These are phyloP conservation scores for Drosophila kuntzei DNA, from an alignment of 2,888 invertebrate genomes.

Conservation along the genomic window DNA sequence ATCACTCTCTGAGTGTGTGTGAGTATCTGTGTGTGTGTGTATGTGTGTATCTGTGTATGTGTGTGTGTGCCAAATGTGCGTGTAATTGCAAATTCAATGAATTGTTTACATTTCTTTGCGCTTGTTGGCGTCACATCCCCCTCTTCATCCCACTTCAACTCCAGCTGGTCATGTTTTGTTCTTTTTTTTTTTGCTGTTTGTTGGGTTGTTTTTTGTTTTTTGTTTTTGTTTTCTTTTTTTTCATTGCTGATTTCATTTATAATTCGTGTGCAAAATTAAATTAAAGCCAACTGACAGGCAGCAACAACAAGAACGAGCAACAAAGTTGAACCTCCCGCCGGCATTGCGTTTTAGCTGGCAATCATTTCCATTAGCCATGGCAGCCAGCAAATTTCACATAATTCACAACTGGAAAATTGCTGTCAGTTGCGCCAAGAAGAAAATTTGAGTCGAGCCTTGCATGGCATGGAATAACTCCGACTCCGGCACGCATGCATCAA, in stretches of 20 bases:
- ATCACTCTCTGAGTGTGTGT: conserved; percentile 21
- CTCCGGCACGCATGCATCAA: conserved; percentile 77
- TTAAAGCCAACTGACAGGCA: conserved; percentile 78
- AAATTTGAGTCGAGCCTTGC: conserved; percentile 61
- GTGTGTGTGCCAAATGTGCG: conserved; percentile 78
- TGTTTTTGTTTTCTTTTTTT: conserved; percentile 40
- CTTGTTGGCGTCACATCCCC: conserved; percentile 66
- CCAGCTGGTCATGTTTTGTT: conserved; percentile 60
- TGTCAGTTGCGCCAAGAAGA: conserved; percentile 69
- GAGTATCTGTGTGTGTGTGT: conserved; percentile 24
- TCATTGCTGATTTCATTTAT: conserved; percentile 75
- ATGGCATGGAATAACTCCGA: conserved; percentile 49
- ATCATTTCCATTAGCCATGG: conserved; percentile 78
- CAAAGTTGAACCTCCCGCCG: conserved; percentile 32
- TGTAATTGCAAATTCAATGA: conserved; percentile 84
- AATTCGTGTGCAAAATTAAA: conserved; percentile 80
- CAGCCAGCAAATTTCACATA: conserved; percentile 77
- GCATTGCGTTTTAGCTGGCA: conserved; percentile 78
- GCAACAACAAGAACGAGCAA: conserved; percentile 34
- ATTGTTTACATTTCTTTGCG: conserved; percentile 83
- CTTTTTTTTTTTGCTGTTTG: conserved; percentile 51
- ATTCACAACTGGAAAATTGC: conserved; percentile 81
- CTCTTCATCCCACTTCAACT: conserved; percentile 9
- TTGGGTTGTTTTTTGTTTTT: conserved; percentile 20
- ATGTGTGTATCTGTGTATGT: conserved; percentile 34